Percentiles rank a stretch among this genome's conserved stretches.
These are phyloP conservation scores for Austrolebias charrua DNA, from an alignment of 2,797 vertebrate genomes.

Conservation along the genomic window DNA sequence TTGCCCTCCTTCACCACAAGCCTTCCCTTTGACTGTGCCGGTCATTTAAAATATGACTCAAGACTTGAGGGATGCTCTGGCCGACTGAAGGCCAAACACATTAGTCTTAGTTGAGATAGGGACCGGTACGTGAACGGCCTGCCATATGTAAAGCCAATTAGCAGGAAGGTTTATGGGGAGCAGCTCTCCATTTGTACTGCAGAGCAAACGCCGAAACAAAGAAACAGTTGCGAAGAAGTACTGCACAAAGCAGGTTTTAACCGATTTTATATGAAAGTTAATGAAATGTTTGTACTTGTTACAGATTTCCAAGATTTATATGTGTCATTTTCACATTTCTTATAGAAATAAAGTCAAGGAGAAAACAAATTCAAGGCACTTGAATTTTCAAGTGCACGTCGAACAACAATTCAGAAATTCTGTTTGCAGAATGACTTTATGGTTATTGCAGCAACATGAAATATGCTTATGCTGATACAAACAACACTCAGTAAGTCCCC, in stretches of 20 bases:
- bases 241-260: slow-evolving; percentile 4
- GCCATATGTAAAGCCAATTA: slow-evolving; percentile 81
- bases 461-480: slow-evolving; percentile 34
- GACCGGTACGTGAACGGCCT: slow-evolving; percentile 73
- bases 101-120: slow-evolving; percentile 74
- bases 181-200: slow-evolving; percentile 33
- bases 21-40: slow-evolving; percentile 15
- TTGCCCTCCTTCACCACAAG: slow-evolving; percentile 35
- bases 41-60: slow-evolving; percentile 78
- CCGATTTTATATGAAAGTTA: neutral
- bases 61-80: slow-evolving; percentile 69
- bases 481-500: slow-evolving; percentile 16
- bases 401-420: neutral
- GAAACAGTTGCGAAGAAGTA: neutral
- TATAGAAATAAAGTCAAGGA: too few species aligned
- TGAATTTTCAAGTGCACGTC: neutral
- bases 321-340: too few species aligned
- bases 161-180: slow-evolving; percentile 51
- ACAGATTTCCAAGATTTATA: too few species aligned
- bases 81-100: slow-evolving; percentile 70
- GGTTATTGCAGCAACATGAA: slow-evolving; percentile 8
- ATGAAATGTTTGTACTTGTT: too few species aligned
- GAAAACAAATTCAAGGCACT: neutral
- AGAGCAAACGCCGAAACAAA: slow-evolving; percentile 17
- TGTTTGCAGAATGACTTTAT: slow-evolving; percentile 15